These are phyloP conservation scores for Zoanthus solanderi DNA, from an alignment of 92 coral and sea anemone genomes.

Conservation along the genomic window DNA sequence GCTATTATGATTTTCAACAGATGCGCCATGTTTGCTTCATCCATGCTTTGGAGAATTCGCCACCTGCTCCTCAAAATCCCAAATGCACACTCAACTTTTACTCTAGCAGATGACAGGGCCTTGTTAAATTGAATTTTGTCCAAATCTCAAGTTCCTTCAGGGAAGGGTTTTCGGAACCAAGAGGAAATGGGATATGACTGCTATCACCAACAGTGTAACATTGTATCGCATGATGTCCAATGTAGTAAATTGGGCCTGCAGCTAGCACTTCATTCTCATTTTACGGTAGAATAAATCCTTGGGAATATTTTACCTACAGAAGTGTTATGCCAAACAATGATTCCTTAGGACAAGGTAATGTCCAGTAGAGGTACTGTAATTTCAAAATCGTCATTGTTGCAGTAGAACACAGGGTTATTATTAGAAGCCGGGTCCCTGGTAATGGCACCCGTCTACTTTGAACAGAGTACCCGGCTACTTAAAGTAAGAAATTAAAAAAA, in stretches of 20 bases:
- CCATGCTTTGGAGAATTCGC: slow-evolving; percentile 5
- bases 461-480: too few species aligned
- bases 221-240: slow-evolving; percentile 40
- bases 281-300: background rate
- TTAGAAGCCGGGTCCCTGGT: too few species aligned
- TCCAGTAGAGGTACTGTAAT: background rate
- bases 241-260: slow-evolving; percentile 47
- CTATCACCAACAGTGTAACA: slow-evolving; percentile 66
- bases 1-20: background rate
- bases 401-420: too few species aligned
- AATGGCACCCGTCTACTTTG: too few species aligned
- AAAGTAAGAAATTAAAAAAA: too few species aligned
- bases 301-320: background rate
- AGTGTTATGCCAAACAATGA: background rate
- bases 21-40: background rate
- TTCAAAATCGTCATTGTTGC: too few species aligned
- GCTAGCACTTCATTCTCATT: slow-evolving; percentile 40
- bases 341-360: background rate
- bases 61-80: slow-evolving; percentile 39
- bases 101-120: slow-evolving; percentile 31
- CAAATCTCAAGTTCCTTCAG: slow-evolving; percentile 25
- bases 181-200: slow-evolving; percentile 57
- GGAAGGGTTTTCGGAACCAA: slow-evolving; percentile 43
- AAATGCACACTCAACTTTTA: slow-evolving; percentile 42
- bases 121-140: slow-evolving; percentile 37